Base-by-base conservation (phyloP, 2,113 vertebrate genomes). In the Plecturocebus donacophilus region DNA sequence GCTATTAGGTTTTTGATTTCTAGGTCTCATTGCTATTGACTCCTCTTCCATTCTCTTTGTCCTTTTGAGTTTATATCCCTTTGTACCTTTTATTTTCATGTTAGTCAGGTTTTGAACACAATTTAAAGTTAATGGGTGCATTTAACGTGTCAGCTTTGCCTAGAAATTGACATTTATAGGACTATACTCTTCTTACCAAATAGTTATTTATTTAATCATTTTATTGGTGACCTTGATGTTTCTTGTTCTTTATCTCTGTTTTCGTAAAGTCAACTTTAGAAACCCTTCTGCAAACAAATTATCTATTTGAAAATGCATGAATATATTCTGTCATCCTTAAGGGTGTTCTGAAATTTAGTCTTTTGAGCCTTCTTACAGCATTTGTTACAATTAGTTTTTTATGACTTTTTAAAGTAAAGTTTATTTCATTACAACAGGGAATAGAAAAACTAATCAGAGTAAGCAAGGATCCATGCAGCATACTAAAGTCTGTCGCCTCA, bases 11-110 rank as follows among this genome's bases (percentile, higher is more conserved):
- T 77, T 84, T 13, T 77, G 77, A 52, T 71, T 95, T 97, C n/a
- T 93, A 64, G 35, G 9, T 97, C 93, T 81, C 56, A 81, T 61
- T 95, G 32, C 25, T 91, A 0, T 68, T 94, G 2, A 5, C 3
- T 16, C 30, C 35, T 90, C 20, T 94, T 90, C 23, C 14, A 49
- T 93, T 93, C 38, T 83, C 35, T 86, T 79, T 77, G 49, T 58
- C n/a, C 25, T 88, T 91, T 16, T 16, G 30, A 58, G 3, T 73
- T 90, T 88, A 49, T 93, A 70, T 6, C 35, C 47, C 21, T 35
- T 89, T 82, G 80, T 54, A 38, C 13, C 73, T 95, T 97, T 85
- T 85, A 7, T 73, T 93, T 95, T 84, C 3, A 90, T 97, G 90
- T 52, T 73, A 58, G 25, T 93, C 16, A 19, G 20, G 16, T 86